Percentiles rank a stretch among this genome's conserved stretches.
Evolutionary conservation across 2,888 invertebrate species (phyloP).

Genomic region (Apantesis nais): DNA sequence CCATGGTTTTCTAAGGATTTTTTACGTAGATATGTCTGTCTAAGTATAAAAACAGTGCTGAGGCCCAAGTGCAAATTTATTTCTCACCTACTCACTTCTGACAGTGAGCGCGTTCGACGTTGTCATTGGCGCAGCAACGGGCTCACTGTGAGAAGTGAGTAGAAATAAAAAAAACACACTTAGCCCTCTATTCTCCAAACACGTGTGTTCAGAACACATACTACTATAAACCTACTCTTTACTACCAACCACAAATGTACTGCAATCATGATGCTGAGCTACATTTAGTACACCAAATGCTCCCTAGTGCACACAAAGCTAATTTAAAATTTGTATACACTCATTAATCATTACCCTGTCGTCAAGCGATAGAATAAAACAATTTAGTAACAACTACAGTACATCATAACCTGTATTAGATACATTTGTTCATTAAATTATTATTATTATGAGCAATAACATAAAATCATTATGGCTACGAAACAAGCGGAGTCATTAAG

Average conservation of each 20-base stretch:
- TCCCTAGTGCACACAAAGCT: conserved; percentile 10
- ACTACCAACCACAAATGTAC: background rate
- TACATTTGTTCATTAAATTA: conserved; percentile 35
- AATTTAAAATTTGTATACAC: conserved; percentile 18
- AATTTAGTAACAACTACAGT: conserved; percentile 39
- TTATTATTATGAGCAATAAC: conserved; percentile 18
- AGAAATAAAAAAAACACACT: too few relatives aligned
- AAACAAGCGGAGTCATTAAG: conserved; percentile 2
- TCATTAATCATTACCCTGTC: conserved; percentile 43
- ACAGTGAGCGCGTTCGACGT: too few relatives aligned
- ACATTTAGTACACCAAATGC: background rate
- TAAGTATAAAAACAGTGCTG: background rate
- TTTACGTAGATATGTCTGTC: background rate
- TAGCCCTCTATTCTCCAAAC: too few relatives aligned
- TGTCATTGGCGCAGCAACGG: too few relatives aligned
- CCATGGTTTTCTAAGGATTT: background rate
- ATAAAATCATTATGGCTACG: conserved; percentile 1
- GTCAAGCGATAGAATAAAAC: conserved; percentile 46
- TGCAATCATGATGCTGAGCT: background rate
- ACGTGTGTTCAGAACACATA: background rate
- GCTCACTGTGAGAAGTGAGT: too few relatives aligned
- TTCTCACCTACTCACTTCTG: too few relatives aligned
- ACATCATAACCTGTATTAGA: conserved; percentile 41
- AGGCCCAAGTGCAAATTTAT: too few relatives aligned
- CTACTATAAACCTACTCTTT: background rate